phyloP scores from a whole-genome alignment of 92 coral and sea anemone species.

The Actinernus sp. region DNA sequence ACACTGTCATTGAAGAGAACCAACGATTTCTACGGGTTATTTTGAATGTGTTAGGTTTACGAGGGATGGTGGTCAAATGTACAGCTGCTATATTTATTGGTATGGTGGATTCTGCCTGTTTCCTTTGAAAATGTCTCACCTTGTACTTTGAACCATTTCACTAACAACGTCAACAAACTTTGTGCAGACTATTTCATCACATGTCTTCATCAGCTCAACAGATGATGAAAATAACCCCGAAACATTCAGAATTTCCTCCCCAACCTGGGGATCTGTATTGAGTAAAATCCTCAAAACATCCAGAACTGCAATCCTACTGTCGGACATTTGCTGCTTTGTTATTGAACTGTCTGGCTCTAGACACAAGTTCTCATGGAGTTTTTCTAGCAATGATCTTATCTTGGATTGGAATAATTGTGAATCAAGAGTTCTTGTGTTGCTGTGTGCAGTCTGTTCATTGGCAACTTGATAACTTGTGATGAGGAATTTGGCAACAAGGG shows the following conservation, averaged over 20 bases:
- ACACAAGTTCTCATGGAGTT: not conserved
- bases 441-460: not conserved
- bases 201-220: constrained; percentile 32
- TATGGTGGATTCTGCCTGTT: not conserved
- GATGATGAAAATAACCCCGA: constrained; percentile 50
- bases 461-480: constrained; percentile 11
- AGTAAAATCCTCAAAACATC: constrained; percentile 64
- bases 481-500: constrained; percentile 74
- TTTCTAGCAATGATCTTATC: not conserved
- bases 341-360: not conserved
- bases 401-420: not conserved
- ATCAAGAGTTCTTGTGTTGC: not conserved
- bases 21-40: too few relatives aligned
- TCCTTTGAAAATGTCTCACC: constrained; percentile 4
- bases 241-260: constrained; percentile 61
- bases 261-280: constrained; percentile 34
- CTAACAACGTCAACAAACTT: constrained; percentile 85
- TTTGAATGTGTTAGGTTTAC: too few relatives aligned
- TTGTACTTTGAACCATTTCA: constrained; percentile 59
- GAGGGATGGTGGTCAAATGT: too few relatives aligned
- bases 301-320: constrained; percentile 35
- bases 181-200: constrained; percentile 63
- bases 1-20: too few relatives aligned
- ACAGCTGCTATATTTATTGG: not conserved
- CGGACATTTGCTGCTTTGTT: not conserved